phyloP scores from a whole-genome alignment of 1,140 invertebrate species.

The Watersipora subatra region DNA sequence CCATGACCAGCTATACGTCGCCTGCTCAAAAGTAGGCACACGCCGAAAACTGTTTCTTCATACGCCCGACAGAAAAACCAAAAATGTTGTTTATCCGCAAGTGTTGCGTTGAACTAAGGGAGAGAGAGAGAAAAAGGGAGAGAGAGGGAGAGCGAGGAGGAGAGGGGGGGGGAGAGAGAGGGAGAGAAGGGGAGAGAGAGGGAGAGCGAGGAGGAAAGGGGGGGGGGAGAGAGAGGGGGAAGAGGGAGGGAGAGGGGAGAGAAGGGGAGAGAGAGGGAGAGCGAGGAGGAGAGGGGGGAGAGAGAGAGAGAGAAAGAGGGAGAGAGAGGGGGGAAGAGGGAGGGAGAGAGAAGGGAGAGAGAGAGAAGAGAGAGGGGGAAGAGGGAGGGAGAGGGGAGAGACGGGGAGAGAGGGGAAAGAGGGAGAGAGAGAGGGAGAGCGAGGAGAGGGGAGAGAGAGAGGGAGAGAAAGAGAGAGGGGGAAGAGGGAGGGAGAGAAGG shows the following conservation, averaged over 20 bases:
- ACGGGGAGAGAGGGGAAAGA: conserved; percentile 6
- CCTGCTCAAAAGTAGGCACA: too few species aligned
- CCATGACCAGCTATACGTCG: too few species aligned
- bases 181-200: not conserved
- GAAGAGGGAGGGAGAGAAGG: not conserved
- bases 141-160: conserved; percentile 4
- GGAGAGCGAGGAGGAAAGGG: too few species aligned
- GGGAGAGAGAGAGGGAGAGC: not conserved
- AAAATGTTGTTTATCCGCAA: too few species aligned
- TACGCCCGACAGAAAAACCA: too few species aligned
- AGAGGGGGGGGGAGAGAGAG: not conserved
- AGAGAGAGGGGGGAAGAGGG: not conserved
- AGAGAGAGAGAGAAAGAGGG: not conserved
- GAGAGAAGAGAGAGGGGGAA: not conserved
- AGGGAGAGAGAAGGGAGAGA: not conserved
- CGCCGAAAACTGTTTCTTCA: too few species aligned
- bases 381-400: not conserved
- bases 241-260: not conserved
- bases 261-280: not conserved
- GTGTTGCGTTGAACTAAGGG: too few species aligned
- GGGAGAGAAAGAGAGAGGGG: not conserved
- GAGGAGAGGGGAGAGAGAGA: not conserved
- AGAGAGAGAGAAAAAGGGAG: conserved; percentile 8
- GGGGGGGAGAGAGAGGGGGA: not conserved
- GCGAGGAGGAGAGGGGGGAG: too few species aligned